Evolutionary conservation across 2,113 vertebrate species (phyloP).

Genomic region (Neotoma lepida): DNA sequence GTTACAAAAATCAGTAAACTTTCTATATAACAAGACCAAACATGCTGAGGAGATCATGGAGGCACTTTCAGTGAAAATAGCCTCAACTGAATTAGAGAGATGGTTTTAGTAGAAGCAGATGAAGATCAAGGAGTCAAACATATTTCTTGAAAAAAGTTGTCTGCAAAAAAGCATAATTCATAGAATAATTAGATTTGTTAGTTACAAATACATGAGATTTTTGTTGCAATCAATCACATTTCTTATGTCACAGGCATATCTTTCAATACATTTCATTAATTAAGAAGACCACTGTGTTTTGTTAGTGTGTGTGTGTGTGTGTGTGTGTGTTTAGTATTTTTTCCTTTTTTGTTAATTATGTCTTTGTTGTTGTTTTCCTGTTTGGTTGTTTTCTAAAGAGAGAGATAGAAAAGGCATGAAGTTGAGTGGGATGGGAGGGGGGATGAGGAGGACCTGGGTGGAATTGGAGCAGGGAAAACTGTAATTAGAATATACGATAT

Average conservation of each 20-base stretch:
- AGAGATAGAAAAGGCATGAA: not conserved
- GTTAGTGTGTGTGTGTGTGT: not conserved
- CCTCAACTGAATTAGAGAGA: not conserved
- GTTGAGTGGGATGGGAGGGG: not conserved
- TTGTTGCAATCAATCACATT: not conserved
- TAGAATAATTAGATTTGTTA: not conserved
- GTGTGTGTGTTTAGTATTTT: not conserved
- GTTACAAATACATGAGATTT: not conserved
- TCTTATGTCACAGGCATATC: not conserved
- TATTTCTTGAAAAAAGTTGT: not conserved
- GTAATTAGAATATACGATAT: not conserved
- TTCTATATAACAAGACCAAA: not conserved
- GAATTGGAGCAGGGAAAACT: not conserved
- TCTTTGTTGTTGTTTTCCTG: not conserved
- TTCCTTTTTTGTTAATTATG: not conserved
- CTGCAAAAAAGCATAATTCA: not conserved
- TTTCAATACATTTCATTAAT: not conserved
- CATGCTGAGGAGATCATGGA: no score
- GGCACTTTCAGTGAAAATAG: not conserved
- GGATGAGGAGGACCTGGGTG: rapidly evolving
- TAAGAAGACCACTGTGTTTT: not conserved
- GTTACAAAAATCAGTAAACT: no score
- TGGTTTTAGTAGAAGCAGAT: not conserved
- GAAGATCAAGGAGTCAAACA: not conserved
- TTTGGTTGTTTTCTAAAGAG: not conserved